phyloP scores from a whole-genome alignment of 2,888 invertebrate genomes.

The Lepas anatifera region DNA sequence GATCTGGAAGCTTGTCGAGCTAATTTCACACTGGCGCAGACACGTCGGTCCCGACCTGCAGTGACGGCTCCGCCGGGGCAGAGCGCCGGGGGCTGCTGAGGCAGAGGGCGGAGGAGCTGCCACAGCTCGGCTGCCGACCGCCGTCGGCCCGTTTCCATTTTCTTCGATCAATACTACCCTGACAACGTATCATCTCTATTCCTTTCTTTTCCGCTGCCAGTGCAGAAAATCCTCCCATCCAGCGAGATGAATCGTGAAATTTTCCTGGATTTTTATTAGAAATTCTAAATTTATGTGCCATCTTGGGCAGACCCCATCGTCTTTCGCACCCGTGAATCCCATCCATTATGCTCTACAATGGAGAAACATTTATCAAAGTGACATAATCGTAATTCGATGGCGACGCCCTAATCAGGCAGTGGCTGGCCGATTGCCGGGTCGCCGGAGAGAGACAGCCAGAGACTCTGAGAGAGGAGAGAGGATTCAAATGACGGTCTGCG shows the following conservation, averaged over 20 bases:
- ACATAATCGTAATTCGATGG: constrained; percentile 12
- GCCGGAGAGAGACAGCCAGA: not conserved
- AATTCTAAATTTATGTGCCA: constrained; percentile 10
- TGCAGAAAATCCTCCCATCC: constrained; percentile 11
- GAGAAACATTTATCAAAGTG: constrained; percentile 11
- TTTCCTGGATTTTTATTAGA: constrained; percentile 10
- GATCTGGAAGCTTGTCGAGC: not conserved
- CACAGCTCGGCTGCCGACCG: not conserved
- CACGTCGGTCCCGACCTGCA: not conserved
- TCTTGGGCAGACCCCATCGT: not conserved
- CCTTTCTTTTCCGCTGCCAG: constrained; percentile 11
- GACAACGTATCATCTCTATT: constrained; percentile 3
- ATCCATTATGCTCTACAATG: constrained; percentile 11
- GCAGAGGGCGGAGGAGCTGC: not conserved
- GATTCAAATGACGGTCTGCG: constrained; percentile 9
- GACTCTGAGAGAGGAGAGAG: not conserved
- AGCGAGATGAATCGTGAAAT: constrained; percentile 8
- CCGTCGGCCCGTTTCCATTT: not conserved
- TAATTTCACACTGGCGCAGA: not conserved
- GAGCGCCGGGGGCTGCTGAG: not conserved
- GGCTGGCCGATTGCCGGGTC: not conserved
- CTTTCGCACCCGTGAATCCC: not conserved
- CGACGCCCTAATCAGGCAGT: not conserved
- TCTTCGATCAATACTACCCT: not conserved
- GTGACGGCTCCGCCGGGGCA: not conserved